Evolutionary conservation across 1,140 invertebrate genomes (phyloP).

Genomic region (Oscheius sp.): DNA sequence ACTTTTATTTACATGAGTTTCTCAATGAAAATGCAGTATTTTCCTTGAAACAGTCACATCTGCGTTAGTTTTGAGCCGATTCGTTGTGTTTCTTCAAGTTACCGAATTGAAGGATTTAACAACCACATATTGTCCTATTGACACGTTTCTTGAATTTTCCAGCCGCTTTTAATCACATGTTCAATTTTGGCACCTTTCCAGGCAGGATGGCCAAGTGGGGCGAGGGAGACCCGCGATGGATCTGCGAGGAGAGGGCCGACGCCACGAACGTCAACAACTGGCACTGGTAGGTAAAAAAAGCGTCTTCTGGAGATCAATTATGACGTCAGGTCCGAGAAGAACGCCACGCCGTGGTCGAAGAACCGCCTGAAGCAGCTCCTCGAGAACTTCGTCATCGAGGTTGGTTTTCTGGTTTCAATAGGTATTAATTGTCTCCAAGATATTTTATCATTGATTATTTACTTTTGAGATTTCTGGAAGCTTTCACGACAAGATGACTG

Average conservation of each 20-base stretch:
- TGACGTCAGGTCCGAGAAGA: constrained; percentile 83
- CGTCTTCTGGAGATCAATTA: neutral
- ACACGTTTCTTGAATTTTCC: no score
- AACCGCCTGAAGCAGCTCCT: constrained; percentile 85
- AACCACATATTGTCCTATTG: no score
- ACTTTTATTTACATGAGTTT: no score
- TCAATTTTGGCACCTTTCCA: neutral
- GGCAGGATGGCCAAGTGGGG: constrained; percentile 94
- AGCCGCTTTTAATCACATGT: no score
- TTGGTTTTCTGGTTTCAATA: neutral
- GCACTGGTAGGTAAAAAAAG: constrained; percentile 76
- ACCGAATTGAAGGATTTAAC: no score
- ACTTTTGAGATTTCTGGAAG: no score
- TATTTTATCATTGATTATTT: no score
- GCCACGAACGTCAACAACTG: constrained; percentile 99
- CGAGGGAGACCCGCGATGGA: constrained; percentile 97
- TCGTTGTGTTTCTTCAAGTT: no score
- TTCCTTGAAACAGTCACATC: no score
- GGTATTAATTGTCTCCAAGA: neutral
- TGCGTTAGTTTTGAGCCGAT: no score
- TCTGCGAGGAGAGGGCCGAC: constrained; percentile 96
- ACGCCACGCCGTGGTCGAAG: constrained; percentile 92
- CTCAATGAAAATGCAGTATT: no score
- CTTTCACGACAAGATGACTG: neutral
- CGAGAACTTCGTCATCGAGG: constrained; percentile 51